phyloP scores from a whole-genome alignment of 2,113 vertebrate genomes.

The Psammodynastes pulverulentus region DNA sequence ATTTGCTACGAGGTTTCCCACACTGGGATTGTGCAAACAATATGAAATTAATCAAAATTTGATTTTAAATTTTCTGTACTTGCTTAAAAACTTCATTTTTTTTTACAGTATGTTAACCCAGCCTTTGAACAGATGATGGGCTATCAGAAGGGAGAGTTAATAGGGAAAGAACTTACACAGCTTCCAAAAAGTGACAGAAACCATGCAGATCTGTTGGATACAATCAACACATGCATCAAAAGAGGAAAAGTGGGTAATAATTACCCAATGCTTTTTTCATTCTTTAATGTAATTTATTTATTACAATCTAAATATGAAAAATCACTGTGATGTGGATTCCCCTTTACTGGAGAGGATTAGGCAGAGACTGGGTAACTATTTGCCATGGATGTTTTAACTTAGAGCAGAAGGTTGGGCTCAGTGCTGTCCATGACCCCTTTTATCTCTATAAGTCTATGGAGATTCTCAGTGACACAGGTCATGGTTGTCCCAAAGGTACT shows the following conservation, averaged over 20 bases:
- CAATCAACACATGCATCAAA: slow-evolving; percentile 89
- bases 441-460: background rate
- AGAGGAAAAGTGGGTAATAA: slow-evolving; percentile 86
- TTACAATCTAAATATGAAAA: background rate
- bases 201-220: slow-evolving; percentile 83
- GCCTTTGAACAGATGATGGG: slow-evolving; percentile 95
- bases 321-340: background rate
- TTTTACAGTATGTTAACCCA: slow-evolving; percentile 89
- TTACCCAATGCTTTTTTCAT: background rate
- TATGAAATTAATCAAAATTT: background rate
- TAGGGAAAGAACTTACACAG: slow-evolving; percentile 90
- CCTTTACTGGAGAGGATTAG: background rate
- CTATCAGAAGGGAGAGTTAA: slow-evolving; percentile 87
- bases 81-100: background rate
- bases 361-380: background rate
- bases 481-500: no score
- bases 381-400: background rate
- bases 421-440: background rate
- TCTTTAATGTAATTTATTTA: background rate
- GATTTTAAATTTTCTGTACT: slow-evolving; percentile 4
- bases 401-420: background rate
- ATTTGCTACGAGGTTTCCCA: background rate
- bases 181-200: slow-evolving; percentile 91
- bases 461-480: no score
- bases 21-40: background rate